Evolutionary conservation across 1,140 invertebrate genomes (phyloP).

Genomic region (Drosophila truncata): DNA sequence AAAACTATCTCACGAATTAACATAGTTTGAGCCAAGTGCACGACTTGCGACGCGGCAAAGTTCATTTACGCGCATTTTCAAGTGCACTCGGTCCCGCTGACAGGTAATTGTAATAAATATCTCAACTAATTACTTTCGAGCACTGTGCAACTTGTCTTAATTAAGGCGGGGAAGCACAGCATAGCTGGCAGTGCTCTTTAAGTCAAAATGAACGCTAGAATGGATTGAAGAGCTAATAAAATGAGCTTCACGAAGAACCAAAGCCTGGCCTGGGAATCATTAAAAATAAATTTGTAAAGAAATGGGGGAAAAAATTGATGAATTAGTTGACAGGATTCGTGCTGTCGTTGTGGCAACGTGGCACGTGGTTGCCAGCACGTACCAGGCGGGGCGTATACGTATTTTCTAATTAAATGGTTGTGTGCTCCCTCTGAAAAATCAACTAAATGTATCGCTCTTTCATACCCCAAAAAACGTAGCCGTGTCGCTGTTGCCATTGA

Average conservation of each 20-base stretch:
- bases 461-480: constrained; percentile 18
- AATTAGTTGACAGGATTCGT: constrained; percentile 66
- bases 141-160: constrained; percentile 70
- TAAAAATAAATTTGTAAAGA: constrained; percentile 32
- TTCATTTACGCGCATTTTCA: constrained; percentile 58
- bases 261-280: constrained; percentile 28
- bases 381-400: constrained; percentile 67
- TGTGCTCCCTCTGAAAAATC: constrained; percentile 37
- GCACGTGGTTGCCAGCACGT: constrained; percentile 50
- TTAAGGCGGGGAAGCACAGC: too few relatives aligned
- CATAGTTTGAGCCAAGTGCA: constrained; percentile 69
- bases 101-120: constrained; percentile 83
- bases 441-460: constrained; percentile 41
- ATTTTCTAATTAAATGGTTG: constrained; percentile 80
- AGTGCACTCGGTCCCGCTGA: constrained; percentile 50
- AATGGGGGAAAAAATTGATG: constrained; percentile 65
- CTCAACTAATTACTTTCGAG: constrained; percentile 75
- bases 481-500: constrained; percentile 41
- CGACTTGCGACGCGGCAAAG: constrained; percentile 50
- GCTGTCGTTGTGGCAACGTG: constrained; percentile 39
- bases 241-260: too few relatives aligned
- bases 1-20: constrained; percentile 68
- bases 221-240: constrained; percentile 20
- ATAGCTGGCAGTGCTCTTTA: not conserved
- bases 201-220: constrained; percentile 22